phyloP scores from a whole-genome alignment of 2,888 invertebrate species.

The Calameuta pallipes region DNA sequence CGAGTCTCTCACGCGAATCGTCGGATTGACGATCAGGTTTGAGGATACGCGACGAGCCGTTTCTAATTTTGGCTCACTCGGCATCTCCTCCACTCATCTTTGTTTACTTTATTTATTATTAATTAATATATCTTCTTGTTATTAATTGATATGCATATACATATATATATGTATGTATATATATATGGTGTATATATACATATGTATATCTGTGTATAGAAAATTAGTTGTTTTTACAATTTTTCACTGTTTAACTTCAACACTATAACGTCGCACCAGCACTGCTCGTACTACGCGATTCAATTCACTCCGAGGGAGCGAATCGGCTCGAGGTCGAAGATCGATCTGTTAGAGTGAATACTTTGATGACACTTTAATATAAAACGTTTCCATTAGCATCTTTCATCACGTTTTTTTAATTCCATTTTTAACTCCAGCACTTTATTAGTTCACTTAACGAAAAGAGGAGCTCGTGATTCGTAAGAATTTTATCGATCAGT shows the following conservation, averaged over 20 bases:
- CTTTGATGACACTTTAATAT: background rate
- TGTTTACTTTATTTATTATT: slow-evolving; percentile 8
- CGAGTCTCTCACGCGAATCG: slow-evolving; percentile 18
- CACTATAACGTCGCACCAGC: background rate
- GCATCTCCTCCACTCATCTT: slow-evolving; percentile 41
- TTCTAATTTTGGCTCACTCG: slow-evolving; percentile 31
- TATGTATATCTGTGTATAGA: background rate
- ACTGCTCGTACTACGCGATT: background rate
- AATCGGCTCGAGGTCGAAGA: background rate
- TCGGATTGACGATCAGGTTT: slow-evolving; percentile 24
- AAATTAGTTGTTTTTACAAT: background rate
- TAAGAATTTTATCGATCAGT: background rate
- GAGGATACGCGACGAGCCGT: slow-evolving; percentile 24
- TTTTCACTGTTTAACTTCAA: background rate
- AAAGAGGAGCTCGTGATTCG: background rate
- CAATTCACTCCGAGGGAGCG: background rate
- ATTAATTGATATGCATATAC: background rate
- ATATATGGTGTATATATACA: too few relatives aligned
- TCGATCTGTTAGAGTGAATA: background rate
- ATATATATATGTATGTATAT: too few relatives aligned
- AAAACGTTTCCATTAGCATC: background rate
- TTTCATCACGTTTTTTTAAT: background rate
- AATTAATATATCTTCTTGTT: background rate
- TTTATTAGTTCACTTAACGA: background rate
- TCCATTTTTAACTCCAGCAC: background rate